Conservation (phyloP, 2,888 invertebrate genomes). For the Coelogynopora nodosa region DNA sequence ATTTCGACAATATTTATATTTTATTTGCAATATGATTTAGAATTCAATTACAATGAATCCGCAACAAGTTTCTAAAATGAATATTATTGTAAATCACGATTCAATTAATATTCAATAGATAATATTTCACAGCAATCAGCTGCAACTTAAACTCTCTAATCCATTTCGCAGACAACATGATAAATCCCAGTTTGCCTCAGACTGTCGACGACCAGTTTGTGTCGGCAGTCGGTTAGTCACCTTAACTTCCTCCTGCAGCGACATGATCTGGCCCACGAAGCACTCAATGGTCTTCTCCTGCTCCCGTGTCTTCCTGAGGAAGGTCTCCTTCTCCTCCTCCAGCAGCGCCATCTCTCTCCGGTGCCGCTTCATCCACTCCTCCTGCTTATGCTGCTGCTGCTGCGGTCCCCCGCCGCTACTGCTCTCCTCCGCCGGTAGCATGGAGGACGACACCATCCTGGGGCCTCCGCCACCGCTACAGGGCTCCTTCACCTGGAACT, state of each 20-base stretch:
- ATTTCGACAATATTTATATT: no score
- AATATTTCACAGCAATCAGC: no score
- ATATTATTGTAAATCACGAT: no score
- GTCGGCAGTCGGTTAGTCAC: no score
- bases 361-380: conserved; percentile 51
- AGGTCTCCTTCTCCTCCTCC: conserved; percentile 53
- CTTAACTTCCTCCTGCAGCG: conserved; percentile 55
- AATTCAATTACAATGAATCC: no score
- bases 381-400: not conserved
- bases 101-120: no score
- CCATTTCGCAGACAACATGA: no score
- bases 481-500: conserved; percentile 51
- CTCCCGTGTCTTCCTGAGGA: not conserved
- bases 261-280: conserved; percentile 56
- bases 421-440: not conserved
- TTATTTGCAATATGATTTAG: no score
- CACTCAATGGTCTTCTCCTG: conserved; percentile 55
- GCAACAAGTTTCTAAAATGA: no score
- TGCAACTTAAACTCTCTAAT: no score
- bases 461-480: conserved; percentile 47
- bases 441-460: not conserved
- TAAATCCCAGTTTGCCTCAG: no score
- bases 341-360: conserved; percentile 55
- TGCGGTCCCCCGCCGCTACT: not conserved
- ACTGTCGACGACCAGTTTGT: no score